Conservation (phyloP, 2,113 vertebrate genomes). For the Boleophthalmus pectinirostris region DNA sequence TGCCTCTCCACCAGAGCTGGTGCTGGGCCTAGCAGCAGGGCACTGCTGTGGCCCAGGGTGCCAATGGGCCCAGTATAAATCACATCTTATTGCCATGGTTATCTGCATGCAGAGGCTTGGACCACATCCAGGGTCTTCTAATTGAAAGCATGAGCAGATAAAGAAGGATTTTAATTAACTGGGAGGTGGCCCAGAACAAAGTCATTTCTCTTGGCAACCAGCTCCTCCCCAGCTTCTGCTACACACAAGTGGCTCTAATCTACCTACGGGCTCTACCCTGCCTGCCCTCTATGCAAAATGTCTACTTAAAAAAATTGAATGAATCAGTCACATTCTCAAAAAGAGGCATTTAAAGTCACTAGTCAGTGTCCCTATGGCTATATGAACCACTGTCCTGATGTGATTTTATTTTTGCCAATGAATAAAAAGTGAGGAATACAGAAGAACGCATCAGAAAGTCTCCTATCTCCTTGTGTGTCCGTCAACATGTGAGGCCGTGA, state of each 20-base stretch:
- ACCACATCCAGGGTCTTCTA: conserved; percentile 62
- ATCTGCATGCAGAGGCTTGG: conserved; percentile 61
- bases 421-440: not conserved
- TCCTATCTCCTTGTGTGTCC: conserved; percentile 32
- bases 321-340: not conserved
- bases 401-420: not conserved
- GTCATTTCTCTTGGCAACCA: conserved; percentile 69
- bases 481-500: conserved; percentile 17
- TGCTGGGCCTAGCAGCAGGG: conserved; percentile 45
- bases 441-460: not conserved
- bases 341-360: not conserved
- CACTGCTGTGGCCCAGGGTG: conserved; percentile 31
- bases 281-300: conserved; percentile 42
- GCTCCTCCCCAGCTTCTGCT: conserved; percentile 65
- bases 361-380: not conserved
- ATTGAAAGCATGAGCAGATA: conserved; percentile 76
- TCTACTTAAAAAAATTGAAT: not conserved
- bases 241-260: conserved; percentile 49
- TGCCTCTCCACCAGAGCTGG: conserved; percentile 17
- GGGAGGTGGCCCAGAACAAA: conserved; percentile 63
- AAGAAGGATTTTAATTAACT: conserved; percentile 76
- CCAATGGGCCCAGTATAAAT: conserved; percentile 53
- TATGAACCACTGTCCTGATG: not conserved
- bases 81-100: conserved; percentile 68
- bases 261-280: conserved; percentile 44